A percentile compares a stretch with the other conserved stretches of the same genome.
Evolutionary conservation across 35 echinoderm and acorn worm genomes (phyloP).

Genomic region (Hemicentrotus pulcherrimus): DNA sequence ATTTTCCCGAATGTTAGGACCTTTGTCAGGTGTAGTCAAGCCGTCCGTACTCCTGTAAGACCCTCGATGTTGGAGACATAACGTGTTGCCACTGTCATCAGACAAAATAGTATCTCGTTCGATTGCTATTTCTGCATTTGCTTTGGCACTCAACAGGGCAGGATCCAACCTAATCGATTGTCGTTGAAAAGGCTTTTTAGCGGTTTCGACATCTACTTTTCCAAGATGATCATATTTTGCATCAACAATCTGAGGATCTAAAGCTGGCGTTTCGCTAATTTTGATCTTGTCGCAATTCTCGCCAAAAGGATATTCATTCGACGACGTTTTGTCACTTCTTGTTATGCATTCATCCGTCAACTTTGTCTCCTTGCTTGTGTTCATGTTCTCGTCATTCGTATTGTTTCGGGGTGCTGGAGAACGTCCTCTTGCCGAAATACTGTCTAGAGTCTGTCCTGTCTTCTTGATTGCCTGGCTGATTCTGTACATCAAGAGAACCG

Average conservation of each 20-base stretch:
- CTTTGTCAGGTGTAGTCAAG: too few relatives aligned
- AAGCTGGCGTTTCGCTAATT: background rate
- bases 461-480: constrained; percentile 8
- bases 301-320: background rate
- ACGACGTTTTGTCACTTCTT: background rate
- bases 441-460: constrained; percentile 16
- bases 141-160: background rate
- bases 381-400: background rate
- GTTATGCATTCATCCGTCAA: background rate
- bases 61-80: too few relatives aligned
- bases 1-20: too few relatives aligned
- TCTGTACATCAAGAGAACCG: constrained; percentile 27
- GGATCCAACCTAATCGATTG: background rate
- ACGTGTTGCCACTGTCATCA: too few relatives aligned
- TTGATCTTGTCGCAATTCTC: background rate
- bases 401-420: background rate
- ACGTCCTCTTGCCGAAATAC: constrained; percentile 13
- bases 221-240: background rate
- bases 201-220: background rate
- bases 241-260: background rate
- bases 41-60: too few relatives aligned
- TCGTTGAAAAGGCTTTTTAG: background rate
- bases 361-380: background rate
- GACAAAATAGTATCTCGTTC: too few relatives aligned
- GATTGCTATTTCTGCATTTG: too few relatives aligned